Conservation (phyloP, 2,113 vertebrate genomes). For the Actenoides lindsayi region DNA sequence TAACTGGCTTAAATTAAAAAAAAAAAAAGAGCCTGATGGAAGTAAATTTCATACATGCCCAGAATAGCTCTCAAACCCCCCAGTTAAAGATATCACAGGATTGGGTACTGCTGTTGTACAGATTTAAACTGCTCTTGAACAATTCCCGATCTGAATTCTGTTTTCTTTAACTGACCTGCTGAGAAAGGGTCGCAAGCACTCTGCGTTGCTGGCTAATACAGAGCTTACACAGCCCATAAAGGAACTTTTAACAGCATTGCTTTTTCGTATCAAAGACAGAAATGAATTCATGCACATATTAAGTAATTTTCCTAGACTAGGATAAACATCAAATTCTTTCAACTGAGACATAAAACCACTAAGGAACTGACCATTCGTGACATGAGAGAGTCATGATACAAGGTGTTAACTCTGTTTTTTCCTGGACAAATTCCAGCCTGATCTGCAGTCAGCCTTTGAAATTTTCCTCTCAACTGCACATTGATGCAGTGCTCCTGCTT, state of each 20-base stretch:
- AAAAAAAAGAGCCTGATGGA: background rate
- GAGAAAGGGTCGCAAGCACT: background rate
- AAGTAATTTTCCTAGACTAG: background rate
- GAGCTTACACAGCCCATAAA: background rate
- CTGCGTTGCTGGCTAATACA: background rate
- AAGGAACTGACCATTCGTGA: background rate
- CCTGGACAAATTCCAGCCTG: background rate
- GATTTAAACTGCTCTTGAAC: background rate
- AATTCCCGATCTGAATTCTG: background rate
- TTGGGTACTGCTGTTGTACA: background rate
- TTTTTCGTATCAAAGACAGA: background rate
- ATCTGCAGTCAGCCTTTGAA: background rate
- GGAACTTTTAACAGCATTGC: background rate
- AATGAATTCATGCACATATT: background rate
- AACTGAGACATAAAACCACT: background rate
- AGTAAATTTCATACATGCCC: background rate
- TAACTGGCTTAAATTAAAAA: background rate
- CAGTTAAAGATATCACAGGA: background rate
- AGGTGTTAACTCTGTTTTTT: background rate
- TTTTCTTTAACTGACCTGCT: conserved; percentile 9
- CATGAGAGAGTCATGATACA: background rate
- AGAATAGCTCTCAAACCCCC: background rate
- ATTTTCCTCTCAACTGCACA: background rate
- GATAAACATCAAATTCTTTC: conserved; percentile 9
- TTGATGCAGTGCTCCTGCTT: background rate